phyloP scores from a whole-genome alignment of 2,888 invertebrate species.

The Pemphredon lugubris region DNA sequence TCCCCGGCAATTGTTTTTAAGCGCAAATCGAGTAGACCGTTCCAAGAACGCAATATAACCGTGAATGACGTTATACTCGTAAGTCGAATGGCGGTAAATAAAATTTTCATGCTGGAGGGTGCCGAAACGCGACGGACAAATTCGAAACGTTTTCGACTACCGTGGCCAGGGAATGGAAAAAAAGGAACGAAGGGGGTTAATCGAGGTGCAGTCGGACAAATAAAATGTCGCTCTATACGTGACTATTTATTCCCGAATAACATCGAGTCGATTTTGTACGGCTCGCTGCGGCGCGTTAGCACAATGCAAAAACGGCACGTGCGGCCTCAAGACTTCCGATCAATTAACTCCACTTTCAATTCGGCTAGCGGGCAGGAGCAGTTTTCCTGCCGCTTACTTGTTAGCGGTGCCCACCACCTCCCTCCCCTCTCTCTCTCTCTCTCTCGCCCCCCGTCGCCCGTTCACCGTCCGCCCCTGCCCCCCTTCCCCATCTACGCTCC shows the following conservation, averaged over 20 bases:
- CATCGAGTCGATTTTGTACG: slow-evolving; percentile 56
- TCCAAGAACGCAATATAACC: slow-evolving; percentile 22
- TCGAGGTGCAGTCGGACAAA: slow-evolving; percentile 48
- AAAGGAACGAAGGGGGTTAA: slow-evolving; percentile 18
- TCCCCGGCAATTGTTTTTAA: not conserved
- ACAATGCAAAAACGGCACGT: slow-evolving; percentile 76
- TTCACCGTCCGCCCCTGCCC: not conserved
- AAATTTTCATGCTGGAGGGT: not conserved
- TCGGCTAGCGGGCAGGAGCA: slow-evolving; percentile 58
- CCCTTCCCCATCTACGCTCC: slow-evolving; percentile 12
- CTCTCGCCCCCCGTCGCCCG: slow-evolving; percentile 1
- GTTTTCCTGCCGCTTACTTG: slow-evolving; percentile 60
- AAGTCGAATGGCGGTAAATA: not conserved
- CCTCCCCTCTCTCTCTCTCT: slow-evolving; percentile 9
- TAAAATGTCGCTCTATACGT: slow-evolving; percentile 55
- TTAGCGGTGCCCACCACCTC: slow-evolving; percentile 53
- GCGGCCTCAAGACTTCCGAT: slow-evolving; percentile 80
- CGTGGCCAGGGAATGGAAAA: not conserved
- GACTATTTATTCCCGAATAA: slow-evolving; percentile 57
- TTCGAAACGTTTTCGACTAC: slow-evolving; percentile 22
- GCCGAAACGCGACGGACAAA: slow-evolving; percentile 2
- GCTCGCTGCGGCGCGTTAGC: slow-evolving; percentile 46
- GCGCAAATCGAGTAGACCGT: slow-evolving; percentile 36
- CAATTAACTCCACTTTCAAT: slow-evolving; percentile 79
- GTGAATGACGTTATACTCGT: not conserved